phyloP scores from a whole-genome alignment of 2,113 vertebrate species.

The Pogonocichla stellata region DNA sequence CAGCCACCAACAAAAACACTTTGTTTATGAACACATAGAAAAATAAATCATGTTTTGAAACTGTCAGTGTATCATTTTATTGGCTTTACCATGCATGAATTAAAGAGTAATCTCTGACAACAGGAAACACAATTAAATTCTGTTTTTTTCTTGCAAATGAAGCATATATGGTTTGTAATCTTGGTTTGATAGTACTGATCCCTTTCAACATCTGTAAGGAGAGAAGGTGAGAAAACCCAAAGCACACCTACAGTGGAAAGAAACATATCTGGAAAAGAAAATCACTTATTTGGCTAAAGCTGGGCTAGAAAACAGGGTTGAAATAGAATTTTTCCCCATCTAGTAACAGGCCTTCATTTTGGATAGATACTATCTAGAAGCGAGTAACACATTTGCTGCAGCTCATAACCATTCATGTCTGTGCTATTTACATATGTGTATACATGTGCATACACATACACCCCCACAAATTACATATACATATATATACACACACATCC shows the following conservation, averaged over 20 bases:
- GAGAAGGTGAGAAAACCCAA: not conserved
- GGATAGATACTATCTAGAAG: not conserved
- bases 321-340: not conserved
- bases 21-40: not conserved
- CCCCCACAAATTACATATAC: no score
- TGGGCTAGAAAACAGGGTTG: not conserved
- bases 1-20: not conserved
- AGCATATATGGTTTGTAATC: not conserved
- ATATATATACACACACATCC: no score
- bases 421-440: not conserved
- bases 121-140: not conserved
- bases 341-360: not conserved
- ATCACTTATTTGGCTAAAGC: not conserved
- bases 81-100: not conserved
- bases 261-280: not conserved
- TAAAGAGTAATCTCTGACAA: not conserved
- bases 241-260: not conserved
- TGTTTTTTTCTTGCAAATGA: not conserved
- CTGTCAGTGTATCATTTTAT: not conserved
- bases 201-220: not conserved
- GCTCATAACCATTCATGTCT: not conserved
- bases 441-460: not conserved
- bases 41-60: not conserved
- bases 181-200: not conserved
- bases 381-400: not conserved